A percentile compares a stretch with the other conserved stretches of the same genome.
Evolutionary conservation across 92 coral and sea anemone genomes (phyloP).

Genomic region (Muricea muricata): DNA sequence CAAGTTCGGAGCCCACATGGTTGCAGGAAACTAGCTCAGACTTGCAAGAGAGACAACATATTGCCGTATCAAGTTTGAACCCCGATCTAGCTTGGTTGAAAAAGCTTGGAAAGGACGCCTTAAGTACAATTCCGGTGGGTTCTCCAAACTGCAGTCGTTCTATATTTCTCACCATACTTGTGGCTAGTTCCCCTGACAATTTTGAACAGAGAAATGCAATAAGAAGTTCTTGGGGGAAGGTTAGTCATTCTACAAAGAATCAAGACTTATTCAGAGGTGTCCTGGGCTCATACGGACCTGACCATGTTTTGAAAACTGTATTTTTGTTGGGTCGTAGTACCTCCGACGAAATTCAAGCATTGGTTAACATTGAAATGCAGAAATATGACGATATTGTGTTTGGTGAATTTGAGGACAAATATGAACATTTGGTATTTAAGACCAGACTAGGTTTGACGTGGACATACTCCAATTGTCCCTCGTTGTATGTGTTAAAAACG

Average conservation of each 20-base stretch:
- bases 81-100: constrained; percentile 15
- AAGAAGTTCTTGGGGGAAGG: constrained; percentile 30
- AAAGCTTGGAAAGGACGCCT: constrained; percentile 1
- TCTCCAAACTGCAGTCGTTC: constrained; percentile 37
- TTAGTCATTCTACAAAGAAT: background rate
- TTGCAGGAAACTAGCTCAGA: background rate
- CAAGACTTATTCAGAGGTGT: background rate
- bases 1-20: background rate
- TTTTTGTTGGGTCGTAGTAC: constrained; percentile 7
- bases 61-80: background rate
- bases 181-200: constrained; percentile 22
- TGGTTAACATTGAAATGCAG: constrained; percentile 3
- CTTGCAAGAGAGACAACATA: background rate
- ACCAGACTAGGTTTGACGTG: constrained; percentile 41
- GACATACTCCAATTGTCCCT: constrained; percentile 18
- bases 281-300: background rate
- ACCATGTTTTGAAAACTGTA: constrained; percentile 20
- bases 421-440: constrained; percentile 17
- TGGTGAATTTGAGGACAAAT: constrained; percentile 26
- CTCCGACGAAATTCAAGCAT: background rate
- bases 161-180: constrained; percentile 20
- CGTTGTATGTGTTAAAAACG: constrained; percentile 22
- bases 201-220: constrained; percentile 36
- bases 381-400: constrained; percentile 12
- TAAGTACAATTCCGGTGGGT: background rate